Evolutionary conservation across 2,113 vertebrate genomes (phyloP).

Genomic region (Ellobius talpinus): DNA sequence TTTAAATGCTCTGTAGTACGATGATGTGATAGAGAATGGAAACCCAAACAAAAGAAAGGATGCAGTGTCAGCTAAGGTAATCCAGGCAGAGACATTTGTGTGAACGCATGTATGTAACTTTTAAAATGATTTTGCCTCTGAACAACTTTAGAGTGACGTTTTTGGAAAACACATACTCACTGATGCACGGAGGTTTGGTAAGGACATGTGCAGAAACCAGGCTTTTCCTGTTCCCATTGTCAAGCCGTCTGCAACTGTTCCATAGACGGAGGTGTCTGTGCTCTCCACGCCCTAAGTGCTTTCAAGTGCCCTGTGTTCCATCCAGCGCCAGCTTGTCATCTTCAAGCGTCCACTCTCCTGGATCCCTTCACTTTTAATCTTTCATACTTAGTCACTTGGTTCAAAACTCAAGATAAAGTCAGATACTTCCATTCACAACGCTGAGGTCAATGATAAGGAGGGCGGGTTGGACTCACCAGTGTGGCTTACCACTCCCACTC

Average conservation of each 20-base stretch:
- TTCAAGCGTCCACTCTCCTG: neutral
- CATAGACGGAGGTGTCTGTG: neutral
- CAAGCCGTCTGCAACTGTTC: neutral
- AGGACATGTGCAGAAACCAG: neutral
- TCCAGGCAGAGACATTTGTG: neutral
- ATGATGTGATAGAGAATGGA: neutral
- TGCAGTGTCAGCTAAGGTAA: neutral
- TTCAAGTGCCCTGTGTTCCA: neutral
- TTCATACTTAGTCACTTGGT: neutral
- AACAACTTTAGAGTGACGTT: neutral
- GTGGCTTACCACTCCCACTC: neutral
- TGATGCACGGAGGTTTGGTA: neutral
- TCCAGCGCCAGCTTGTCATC: neutral
- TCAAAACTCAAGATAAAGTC: neutral
- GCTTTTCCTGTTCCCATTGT: neutral
- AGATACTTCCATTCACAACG: neutral
- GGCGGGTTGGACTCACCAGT: neutral
- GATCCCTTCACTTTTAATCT: neutral
- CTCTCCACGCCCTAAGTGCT: neutral
- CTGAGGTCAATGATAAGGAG: neutral
- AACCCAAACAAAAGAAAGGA: neutral
- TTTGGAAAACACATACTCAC: neutral
- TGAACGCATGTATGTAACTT: neutral
- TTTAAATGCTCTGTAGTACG: neutral
- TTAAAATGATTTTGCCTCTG: neutral